phyloP scores from a whole-genome alignment of 2,888 invertebrate species.

The Phrixothrix hirtus region DNA sequence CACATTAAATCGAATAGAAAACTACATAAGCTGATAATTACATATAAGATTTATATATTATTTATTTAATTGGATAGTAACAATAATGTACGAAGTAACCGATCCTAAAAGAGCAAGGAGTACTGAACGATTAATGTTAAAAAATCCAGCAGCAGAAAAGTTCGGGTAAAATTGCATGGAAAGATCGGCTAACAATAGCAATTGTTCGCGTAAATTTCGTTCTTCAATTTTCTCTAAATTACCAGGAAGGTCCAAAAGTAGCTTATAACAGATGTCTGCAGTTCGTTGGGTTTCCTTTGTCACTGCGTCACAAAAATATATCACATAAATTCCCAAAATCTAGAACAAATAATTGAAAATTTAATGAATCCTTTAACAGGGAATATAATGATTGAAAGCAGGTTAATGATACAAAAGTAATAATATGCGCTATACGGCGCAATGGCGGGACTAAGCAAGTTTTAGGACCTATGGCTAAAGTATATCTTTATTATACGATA shows the following conservation, averaged over 20 bases:
- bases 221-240: slow-evolving; percentile 11
- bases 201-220: slow-evolving; percentile 9
- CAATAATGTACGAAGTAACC: slow-evolving; percentile 31
- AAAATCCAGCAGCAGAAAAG: slow-evolving; percentile 33
- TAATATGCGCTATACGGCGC: too few species aligned
- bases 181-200: slow-evolving; percentile 26
- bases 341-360: too few species aligned
- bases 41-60: too few species aligned
- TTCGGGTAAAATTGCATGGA: slow-evolving; percentile 9
- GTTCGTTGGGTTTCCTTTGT: slow-evolving; percentile 35
- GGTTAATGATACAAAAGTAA: too few species aligned
- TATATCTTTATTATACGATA: too few species aligned
- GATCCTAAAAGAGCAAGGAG: slow-evolving; percentile 30
- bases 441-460: too few species aligned
- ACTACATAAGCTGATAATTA: too few species aligned
- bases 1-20: too few species aligned
- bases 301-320: slow-evolving; percentile 31
- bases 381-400: too few species aligned
- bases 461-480: too few species aligned
- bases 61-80: slow-evolving; percentile 28
- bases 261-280: slow-evolving; percentile 30
- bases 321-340: slow-evolving; percentile 30
- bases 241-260: slow-evolving; percentile 31
- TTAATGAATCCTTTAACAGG: too few species aligned
- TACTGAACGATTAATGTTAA: slow-evolving; percentile 27